These are phyloP conservation scores for Euura lappo DNA, from an alignment of 1,140 invertebrate species.

Conservation along the genomic window DNA sequence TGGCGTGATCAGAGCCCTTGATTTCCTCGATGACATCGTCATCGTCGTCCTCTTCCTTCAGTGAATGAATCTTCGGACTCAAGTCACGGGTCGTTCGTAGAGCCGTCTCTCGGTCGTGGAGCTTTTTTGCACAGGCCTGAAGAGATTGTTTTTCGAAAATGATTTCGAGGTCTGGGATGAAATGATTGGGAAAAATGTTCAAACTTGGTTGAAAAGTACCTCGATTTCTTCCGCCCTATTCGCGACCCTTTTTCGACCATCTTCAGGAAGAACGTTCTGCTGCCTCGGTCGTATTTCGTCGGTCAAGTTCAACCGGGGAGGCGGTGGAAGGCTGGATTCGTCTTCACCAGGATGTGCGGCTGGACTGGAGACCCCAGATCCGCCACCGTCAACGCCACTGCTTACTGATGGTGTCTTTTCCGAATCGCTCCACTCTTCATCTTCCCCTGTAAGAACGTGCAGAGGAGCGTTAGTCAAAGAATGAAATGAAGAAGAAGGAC, in stretches of 20 bases:
- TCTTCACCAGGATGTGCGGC: conserved; percentile 42
- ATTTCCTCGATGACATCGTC: background rate
- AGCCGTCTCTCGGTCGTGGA: background rate
- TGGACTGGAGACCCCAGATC: conserved; percentile 55
- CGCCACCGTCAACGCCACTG: conserved; percentile 55
- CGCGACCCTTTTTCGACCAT: conserved; percentile 49
- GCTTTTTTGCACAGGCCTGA: background rate
- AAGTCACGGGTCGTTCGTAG: conserved; percentile 6
- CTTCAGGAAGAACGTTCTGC: conserved; percentile 48
- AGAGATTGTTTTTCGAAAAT: background rate
- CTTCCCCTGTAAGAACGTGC: conserved; percentile 51
- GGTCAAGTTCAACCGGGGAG: conserved; percentile 45
- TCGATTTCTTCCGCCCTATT: conserved; percentile 54
- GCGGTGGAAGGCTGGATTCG: conserved; percentile 46
- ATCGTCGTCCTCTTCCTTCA: conserved; percentile 32
- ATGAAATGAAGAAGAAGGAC: too few relatives aligned
- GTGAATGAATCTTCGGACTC: background rate
- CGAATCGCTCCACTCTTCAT: conserved; percentile 61
- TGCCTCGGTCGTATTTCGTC: conserved; percentile 52
- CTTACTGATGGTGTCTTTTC: conserved; percentile 59
- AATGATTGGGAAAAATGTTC: background rate
- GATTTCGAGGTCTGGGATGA: background rate
- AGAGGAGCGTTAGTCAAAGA: too few relatives aligned
- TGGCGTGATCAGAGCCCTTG: conserved; percentile 39
- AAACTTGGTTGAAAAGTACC: conserved; percentile 27